Base-by-base conservation (phyloP, 1,140 invertebrate species). In the Drosophila sproati region DNA sequence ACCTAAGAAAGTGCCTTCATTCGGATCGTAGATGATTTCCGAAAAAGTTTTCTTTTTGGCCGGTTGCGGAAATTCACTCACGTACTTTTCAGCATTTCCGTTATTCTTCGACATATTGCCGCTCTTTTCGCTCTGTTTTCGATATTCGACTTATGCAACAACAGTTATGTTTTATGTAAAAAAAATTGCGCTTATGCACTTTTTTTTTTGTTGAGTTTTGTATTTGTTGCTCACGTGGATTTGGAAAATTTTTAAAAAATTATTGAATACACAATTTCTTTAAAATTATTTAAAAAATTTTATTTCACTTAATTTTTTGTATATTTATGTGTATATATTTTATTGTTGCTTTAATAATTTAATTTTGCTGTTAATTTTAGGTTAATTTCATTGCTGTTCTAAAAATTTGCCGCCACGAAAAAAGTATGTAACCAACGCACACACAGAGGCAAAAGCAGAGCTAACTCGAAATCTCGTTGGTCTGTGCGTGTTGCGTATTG, bases 1-100 rank as follows among this genome's bases (percentile, higher is more conserved):
- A 31, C 96, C 96, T 7, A 97, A 93, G 77, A 96, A 94, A 54
- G 95, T 93, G 69, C 93, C 94, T 55, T 94, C 94, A 7, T 95
- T 92, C 0, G 94, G 93, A 93, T 97, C 94, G 92, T 96, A 96
- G 43, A 97, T 89, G 31, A 93, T 94, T 77, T 94, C 93, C 8
- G 92, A 91, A 43, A 96, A 92, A 1, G 94, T 94, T 64, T 94
- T 93, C 4, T 91, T 91, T 39, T 94, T 92, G 4, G 92, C 92
- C 56, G 92, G 91, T 59, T 94, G 92, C 80, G 94, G 94, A 64
- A 94, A 95, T 54, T 93, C 92, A 72, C 93, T 93, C 77, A 94
- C 93, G 64, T 93, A 91, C 29, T 79, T 79, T 45, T 47, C 76
- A 43, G 41, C 54, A 62, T 90, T 87, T 76, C 78, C 87, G 73